Conservation (phyloP, 2,888 invertebrate species). For the Orchesella flavescens region DNA sequence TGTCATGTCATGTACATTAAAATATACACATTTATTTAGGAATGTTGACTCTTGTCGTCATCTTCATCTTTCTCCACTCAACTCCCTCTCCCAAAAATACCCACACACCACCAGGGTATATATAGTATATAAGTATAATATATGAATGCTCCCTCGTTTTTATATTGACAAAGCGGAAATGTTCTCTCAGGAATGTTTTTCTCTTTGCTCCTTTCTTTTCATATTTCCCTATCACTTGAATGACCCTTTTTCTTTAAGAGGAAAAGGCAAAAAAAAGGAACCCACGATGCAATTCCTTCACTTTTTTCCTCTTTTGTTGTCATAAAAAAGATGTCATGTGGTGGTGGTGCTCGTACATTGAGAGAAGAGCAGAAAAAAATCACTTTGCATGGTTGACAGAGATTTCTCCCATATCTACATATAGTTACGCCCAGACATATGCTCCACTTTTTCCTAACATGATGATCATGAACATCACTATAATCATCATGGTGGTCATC, state of each 20-base stretch:
- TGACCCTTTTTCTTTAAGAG: not conserved
- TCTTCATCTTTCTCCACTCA: not conserved
- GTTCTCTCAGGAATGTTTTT: too few relatives aligned
- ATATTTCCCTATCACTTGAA: not conserved
- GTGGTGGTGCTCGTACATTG: not conserved
- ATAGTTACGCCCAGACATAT: not conserved
- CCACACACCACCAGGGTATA: not conserved
- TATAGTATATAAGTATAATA: too few relatives aligned
- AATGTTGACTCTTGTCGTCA: constrained; percentile 25
- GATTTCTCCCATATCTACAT: not conserved
- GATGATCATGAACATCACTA: not conserved
- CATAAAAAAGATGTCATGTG: not conserved
- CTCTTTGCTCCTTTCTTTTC: not conserved
- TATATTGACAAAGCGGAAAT: too few relatives aligned
- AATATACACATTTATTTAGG: constrained; percentile 7
- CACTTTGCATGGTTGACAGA: constrained; percentile 21
- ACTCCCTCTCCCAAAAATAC: not conserved
- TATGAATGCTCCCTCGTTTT: too few relatives aligned
- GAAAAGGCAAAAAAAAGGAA: constrained; percentile 1
- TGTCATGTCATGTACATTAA: too few relatives aligned
- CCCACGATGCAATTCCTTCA: not conserved
- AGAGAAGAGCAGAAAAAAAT: not conserved
- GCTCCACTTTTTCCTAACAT: not conserved
- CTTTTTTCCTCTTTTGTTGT: not conserved
- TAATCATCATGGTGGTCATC: not conserved